A percentile compares a stretch with the other conserved stretches of the same genome.
These are phyloP conservation scores for Epinephelus fuscoguttatus DNA, from an alignment of 2,113 vertebrate genomes.

Conservation along the genomic window DNA sequence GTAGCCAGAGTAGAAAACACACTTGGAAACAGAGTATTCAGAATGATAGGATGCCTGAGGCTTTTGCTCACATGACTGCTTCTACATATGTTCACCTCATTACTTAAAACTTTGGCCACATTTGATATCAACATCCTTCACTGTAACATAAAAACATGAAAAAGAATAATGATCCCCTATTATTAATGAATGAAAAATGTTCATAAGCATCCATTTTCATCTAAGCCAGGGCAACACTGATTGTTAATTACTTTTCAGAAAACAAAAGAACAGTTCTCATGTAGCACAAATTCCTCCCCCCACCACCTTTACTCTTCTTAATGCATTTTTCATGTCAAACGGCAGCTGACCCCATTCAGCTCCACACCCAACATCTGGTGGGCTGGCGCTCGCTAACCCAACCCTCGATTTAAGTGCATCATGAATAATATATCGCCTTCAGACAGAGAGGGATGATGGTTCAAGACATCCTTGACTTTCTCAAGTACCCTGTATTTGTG, in stretches of 20 bases:
- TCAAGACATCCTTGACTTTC: conserved; percentile 42
- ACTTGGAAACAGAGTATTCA: no score
- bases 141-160: no score
- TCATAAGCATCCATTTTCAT: not conserved
- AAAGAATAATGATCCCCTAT: no score
- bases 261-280: conserved; percentile 20
- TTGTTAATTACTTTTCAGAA: not conserved
- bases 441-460: conserved; percentile 17
- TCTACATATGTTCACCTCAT: no score
- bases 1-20: no score
- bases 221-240: not conserved
- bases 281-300: conserved; percentile 20
- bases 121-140: no score
- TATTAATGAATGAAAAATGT: no score
- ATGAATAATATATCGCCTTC: conserved; percentile 68
- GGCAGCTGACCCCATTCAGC: conserved; percentile 44
- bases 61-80: no score
- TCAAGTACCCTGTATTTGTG: conserved; percentile 13
- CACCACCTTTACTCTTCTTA: conserved; percentile 5
- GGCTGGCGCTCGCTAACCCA: conserved; percentile 44
- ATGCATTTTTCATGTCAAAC: conserved; percentile 69
- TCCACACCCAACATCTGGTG: conserved; percentile 65
- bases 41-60: no score
- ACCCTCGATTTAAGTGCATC: conserved; percentile 64
- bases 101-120: no score